Evolutionary conservation across 1,140 invertebrate genomes (phyloP).

Genomic region (Pseudomyrmex cubaensis): DNA sequence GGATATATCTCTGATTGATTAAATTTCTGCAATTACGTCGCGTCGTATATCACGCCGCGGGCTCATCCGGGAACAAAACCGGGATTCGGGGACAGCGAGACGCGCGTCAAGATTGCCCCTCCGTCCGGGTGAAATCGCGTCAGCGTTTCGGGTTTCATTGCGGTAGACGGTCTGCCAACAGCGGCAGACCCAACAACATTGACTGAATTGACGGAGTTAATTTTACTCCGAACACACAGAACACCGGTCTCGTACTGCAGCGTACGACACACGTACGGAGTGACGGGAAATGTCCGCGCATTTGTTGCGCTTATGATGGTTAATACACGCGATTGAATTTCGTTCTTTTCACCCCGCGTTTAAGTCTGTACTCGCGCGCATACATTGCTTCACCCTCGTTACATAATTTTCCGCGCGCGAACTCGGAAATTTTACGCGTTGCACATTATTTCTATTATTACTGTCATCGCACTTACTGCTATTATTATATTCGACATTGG

Average conservation of each 20-base stretch:
- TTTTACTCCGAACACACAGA: constrained; percentile 16
- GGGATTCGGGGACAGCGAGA: constrained; percentile 30
- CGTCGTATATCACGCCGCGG: constrained; percentile 78
- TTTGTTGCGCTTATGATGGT: constrained; percentile 1
- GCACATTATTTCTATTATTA: constrained; percentile 50
- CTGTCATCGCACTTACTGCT: constrained; percentile 7
- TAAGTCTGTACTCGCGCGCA: too few relatives aligned
- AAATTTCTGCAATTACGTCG: constrained; percentile 83
- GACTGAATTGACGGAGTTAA: constrained; percentile 29
- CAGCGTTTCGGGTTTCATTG: constrained; percentile 35
- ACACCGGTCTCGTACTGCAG: not conserved
- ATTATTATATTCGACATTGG: constrained; percentile 57
- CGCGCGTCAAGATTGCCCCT: constrained; percentile 37
- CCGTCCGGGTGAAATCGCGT: constrained; percentile 19
- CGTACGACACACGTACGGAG: not conserved
- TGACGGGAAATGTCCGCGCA: not conserved
- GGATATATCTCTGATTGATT: constrained; percentile 83
- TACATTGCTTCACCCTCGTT: too few relatives aligned
- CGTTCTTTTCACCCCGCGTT: too few relatives aligned
- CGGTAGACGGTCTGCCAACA: constrained; percentile 14
- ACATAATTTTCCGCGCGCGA: too few relatives aligned
- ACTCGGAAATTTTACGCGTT: not conserved
- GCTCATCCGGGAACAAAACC: constrained; percentile 56
- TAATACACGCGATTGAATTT: not conserved
- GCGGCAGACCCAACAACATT: not conserved